phyloP scores from a whole-genome alignment of 2,113 vertebrate species.

The Xiphias gladius region DNA sequence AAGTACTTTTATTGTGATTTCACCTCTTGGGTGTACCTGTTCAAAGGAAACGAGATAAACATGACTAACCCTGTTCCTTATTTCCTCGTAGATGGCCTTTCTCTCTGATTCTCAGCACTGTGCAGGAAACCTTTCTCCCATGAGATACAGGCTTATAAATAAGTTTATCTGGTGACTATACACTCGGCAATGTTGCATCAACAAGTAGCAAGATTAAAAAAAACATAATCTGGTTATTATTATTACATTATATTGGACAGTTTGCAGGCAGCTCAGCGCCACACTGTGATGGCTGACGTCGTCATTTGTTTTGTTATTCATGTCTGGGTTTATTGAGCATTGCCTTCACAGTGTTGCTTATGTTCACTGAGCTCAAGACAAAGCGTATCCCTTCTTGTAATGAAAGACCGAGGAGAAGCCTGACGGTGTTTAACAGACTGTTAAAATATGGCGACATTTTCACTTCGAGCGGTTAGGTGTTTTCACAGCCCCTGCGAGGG shows the following conservation, averaged over 20 bases:
- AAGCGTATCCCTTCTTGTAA: constrained; percentile 6
- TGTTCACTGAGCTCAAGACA: constrained; percentile 15
- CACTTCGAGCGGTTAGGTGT: constrained; percentile 16
- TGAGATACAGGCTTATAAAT: neutral
- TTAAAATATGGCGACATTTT: constrained; percentile 15
- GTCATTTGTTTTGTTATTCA: constrained; percentile 25
- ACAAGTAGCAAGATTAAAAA: constrained; percentile 45
- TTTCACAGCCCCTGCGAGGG: constrained; percentile 26
- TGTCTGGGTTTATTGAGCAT: constrained; percentile 31
- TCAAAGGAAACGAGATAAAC: constrained; percentile 69
- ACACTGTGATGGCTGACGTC: constrained; percentile 30
- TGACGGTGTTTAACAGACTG: neutral
- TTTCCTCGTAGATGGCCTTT: constrained; percentile 79
- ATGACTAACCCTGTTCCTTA: constrained; percentile 66
- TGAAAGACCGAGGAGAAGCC: neutral
- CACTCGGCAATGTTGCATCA: constrained; percentile 15
- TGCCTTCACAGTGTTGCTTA: constrained; percentile 25
- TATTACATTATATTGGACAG: constrained; percentile 15
- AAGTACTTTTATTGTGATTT: constrained; percentile 81
- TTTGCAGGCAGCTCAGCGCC: constrained; percentile 50
- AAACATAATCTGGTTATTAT: constrained; percentile 28
- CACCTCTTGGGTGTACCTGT: constrained; percentile 79
- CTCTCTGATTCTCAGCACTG: constrained; percentile 79
- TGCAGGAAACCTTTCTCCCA: constrained; percentile 70
- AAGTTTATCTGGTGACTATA: constrained; percentile 19